These are phyloP conservation scores for Clupea harengus DNA, from an alignment of 2,113 vertebrate genomes.

Conservation along the genomic window DNA sequence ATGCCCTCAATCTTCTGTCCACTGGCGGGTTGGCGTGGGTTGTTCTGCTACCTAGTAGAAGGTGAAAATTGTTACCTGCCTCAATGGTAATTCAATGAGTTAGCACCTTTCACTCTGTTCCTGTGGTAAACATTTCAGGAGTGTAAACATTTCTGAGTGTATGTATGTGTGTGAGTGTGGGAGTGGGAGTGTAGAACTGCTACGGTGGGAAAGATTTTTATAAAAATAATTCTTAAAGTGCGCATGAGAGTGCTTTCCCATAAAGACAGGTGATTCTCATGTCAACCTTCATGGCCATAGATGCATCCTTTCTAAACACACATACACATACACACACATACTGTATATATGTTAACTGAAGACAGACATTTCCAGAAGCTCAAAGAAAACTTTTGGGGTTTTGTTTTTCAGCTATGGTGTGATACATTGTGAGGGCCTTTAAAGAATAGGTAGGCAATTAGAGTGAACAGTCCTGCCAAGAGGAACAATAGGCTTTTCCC, in stretches of 20 bases:
- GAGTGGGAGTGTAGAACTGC: background rate
- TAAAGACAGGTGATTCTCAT: background rate
- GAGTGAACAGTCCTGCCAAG: background rate
- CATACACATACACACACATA: background rate
- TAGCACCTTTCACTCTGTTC: background rate
- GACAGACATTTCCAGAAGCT: too few species aligned
- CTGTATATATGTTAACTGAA: too few species aligned
- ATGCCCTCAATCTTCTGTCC: conserved; percentile 65
- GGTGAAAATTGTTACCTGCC: conserved; percentile 57
- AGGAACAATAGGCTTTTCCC: background rate
- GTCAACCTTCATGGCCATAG: background rate
- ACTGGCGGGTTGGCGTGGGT: conserved; percentile 51
- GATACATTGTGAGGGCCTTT: background rate
- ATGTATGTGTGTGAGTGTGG: background rate
- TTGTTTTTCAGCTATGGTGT: background rate
- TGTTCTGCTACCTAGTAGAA: conserved; percentile 56
- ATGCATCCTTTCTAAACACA: background rate
- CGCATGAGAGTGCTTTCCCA: background rate
- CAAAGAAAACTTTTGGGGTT: background rate
- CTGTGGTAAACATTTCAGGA: background rate
- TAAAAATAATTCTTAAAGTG: too few species aligned
- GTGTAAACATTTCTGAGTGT: background rate
- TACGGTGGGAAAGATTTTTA: too few species aligned
- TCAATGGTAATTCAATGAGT: conserved; percentile 36
- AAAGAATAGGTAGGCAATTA: background rate